Conservation (phyloP, 2,113 vertebrate genomes). For the Hydropotes inermis region DNA sequence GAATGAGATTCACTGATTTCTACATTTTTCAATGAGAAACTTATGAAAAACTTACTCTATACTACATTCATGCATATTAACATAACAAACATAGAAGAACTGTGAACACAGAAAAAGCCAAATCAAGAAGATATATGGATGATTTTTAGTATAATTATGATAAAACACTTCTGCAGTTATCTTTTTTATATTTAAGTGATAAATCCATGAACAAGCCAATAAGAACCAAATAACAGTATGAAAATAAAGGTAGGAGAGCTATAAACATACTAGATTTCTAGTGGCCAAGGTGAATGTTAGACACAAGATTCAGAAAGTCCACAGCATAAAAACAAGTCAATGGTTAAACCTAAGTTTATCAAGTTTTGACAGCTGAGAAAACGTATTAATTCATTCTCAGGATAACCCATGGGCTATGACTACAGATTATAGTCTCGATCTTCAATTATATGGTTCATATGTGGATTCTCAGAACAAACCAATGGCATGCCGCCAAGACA, state of each 20-base stretch:
- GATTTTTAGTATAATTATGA: not conserved
- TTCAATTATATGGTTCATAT: not conserved
- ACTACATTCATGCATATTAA: not conserved
- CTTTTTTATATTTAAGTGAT: not conserved
- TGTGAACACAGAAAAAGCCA: not conserved
- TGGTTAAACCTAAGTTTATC: not conserved
- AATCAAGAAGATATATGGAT: not conserved
- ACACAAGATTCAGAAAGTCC: not conserved
- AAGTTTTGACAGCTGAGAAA: not conserved
- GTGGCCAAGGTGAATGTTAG: not conserved
- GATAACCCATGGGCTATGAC: not conserved
- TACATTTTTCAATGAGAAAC: not conserved
- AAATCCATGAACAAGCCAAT: not conserved
- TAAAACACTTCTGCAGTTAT: not conserved
- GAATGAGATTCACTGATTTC: not conserved
- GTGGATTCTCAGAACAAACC: not conserved
- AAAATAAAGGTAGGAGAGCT: not conserved
- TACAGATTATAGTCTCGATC: not conserved
- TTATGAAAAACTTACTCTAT: not conserved
- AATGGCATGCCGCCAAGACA: not conserved
- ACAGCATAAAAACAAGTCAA: not conserved
- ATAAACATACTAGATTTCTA: not conserved
- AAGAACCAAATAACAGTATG: not conserved
- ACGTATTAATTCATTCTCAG: not conserved
- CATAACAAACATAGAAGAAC: not conserved